Base-by-base conservation (phyloP, 2,113 vertebrate species). In the Psephotus haematonotus region DNA sequence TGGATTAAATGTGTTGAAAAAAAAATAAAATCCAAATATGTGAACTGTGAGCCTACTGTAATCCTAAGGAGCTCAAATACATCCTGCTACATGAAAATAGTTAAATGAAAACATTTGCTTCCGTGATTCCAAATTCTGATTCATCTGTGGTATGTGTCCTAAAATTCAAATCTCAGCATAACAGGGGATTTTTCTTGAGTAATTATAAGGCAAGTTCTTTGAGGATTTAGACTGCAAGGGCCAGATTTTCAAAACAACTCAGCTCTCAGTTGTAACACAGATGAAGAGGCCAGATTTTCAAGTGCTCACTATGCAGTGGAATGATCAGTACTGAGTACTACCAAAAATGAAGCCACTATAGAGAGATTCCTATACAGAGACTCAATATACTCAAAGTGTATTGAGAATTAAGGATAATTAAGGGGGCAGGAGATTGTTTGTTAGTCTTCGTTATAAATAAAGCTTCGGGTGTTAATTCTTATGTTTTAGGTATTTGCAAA, bases 241-340 rank as follows among this genome's bases (percentile, higher is more conserved):
- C 16, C 62, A 86, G 33, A 84, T 50, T 93, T 86, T 89, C n/a
- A 71, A 78, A 86, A 53, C 7, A 46, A 50, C 55, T 69, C 49
- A 17, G 11, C 2, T 86, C 18, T 84, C 20, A 17, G 4, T 82
- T 60, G 22, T 1, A 1, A 70, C 10, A 4, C 43, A 35, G 60
- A 55, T 19, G 13, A 87, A 85, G 14, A 63, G 15, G 23, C 10
- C 43, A 46, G 43, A 55, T 82, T 85, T 92, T 72, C 47, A 60
- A 60, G n/a, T 10, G 14, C 11, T 82, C 0, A 0, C 4, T 55
- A 12, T 52, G 39, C 15, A 47, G 33, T 37, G 23, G 12, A 89
- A 85, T 35, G 50, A 19, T 20, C 28, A 71, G 10, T 53, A 46
- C 11, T 9, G 9, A 75, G 12, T 60, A 68, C 16, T 49, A n/a